phyloP scores from a whole-genome alignment of 2,888 invertebrate genomes.

The Metallyticus violacea region DNA sequence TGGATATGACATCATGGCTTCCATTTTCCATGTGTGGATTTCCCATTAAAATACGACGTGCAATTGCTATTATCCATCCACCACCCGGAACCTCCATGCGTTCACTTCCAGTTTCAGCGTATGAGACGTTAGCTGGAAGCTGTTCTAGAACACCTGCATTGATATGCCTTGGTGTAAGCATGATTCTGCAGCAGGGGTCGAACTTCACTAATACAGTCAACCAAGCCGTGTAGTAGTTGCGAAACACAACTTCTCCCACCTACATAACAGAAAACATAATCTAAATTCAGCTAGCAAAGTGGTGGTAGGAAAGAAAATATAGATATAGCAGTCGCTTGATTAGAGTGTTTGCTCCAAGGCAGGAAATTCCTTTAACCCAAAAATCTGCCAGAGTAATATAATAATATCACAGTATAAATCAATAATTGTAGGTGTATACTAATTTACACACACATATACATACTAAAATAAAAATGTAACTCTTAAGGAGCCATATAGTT shows the following conservation, averaged over 20 bases:
- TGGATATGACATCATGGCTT: slow-evolving; percentile 42
- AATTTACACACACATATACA: too few relatives aligned
- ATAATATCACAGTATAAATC: too few relatives aligned
- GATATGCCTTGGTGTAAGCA: not conserved
- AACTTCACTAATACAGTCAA: slow-evolving; percentile 38
- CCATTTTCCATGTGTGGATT: slow-evolving; percentile 43
- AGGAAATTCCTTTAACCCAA: too few relatives aligned
- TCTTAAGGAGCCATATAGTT: too few relatives aligned
- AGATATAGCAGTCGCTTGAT: too few relatives aligned
- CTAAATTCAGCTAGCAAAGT: too few relatives aligned
- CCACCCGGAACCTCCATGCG: not conserved
- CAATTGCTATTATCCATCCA: slow-evolving; percentile 39
- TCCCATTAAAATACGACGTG: slow-evolving; percentile 41
- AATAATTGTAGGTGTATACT: too few relatives aligned
- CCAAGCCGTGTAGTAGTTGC: slow-evolving; percentile 44
- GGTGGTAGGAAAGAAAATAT: too few relatives aligned
- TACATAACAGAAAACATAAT: slow-evolving; percentile 12
- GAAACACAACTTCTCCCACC: slow-evolving; percentile 43
- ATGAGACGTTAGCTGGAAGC: not conserved
- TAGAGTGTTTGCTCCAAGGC: too few relatives aligned
- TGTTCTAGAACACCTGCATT: not conserved
- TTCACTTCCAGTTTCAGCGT: not conserved
- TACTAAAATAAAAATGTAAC: too few relatives aligned
- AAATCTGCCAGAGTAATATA: too few relatives aligned
- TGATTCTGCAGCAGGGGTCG: not conserved